phyloP scores from a whole-genome alignment of 2,113 vertebrate species.

The Sphyrna mokarran region DNA sequence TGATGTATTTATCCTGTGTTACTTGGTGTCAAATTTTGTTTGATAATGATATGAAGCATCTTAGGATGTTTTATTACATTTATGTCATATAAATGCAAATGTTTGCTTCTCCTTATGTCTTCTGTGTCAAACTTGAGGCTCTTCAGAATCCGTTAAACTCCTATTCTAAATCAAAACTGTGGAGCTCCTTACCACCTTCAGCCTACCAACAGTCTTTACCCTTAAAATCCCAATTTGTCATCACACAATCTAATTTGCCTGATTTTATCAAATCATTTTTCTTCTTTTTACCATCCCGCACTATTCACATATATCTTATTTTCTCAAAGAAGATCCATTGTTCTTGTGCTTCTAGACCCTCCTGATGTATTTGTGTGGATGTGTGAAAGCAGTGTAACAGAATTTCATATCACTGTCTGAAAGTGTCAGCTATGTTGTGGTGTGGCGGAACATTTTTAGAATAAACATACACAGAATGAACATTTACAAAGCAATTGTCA shows the following conservation, averaged over 20 bases:
- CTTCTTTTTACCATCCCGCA: not conserved
- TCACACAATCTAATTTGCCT: not conserved
- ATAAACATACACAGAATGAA: not conserved
- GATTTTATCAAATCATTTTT: not conserved
- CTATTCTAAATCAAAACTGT: not conserved
- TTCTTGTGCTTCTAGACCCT: not conserved
- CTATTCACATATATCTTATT: not conserved
- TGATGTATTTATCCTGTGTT: not conserved
- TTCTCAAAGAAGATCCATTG: not conserved
- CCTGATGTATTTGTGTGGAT: not conserved
- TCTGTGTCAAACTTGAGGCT: not conserved
- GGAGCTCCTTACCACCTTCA: not conserved
- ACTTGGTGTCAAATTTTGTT: not conserved
- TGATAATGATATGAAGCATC: not conserved
- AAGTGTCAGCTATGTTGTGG: constrained; percentile 42
- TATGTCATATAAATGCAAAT: not conserved
- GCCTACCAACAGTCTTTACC: not conserved
- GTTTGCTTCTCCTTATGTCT: not conserved
- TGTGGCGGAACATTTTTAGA: constrained; percentile 42
- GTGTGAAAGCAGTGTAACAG: not conserved
- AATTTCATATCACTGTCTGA: not conserved
- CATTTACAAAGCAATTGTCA: not conserved
- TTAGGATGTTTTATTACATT: not conserved
- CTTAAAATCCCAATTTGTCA: not conserved
- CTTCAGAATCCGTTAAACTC: not conserved